Evolutionary conservation across 2,113 vertebrate genomes (phyloP).

Genomic region (Lepus timidus): DNA sequence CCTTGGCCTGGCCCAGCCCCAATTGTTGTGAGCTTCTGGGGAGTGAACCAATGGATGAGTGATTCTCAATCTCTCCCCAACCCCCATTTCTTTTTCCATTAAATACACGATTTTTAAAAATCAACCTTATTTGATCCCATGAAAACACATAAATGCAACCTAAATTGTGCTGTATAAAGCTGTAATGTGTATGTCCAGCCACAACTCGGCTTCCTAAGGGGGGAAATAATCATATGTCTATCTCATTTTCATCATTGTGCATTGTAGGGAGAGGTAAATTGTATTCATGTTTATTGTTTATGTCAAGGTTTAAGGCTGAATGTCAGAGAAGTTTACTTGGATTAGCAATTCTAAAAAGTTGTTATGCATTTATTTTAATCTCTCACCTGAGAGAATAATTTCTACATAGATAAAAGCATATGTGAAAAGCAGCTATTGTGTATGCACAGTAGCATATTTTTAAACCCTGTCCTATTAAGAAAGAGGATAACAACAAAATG

Average conservation of each 20-base stretch:
- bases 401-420: slow-evolving; percentile 78
- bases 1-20: no score
- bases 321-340: slow-evolving; percentile 62
- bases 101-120: neutral
- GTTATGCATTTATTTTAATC: slow-evolving; percentile 81
- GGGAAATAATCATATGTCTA: neutral
- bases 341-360: slow-evolving; percentile 74
- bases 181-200: neutral
- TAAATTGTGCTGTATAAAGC: neutral
- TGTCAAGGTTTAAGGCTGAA: slow-evolving; percentile 62
- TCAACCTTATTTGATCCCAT: slow-evolving; percentile 23
- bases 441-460: slow-evolving; percentile 79
- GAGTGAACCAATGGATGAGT: no score
- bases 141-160: slow-evolving; percentile 17
- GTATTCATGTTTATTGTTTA: slow-evolving; percentile 65
- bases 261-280: slow-evolving; percentile 63
- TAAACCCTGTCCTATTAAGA: slow-evolving; percentile 75
- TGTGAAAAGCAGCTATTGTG: slow-evolving; percentile 79
- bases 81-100: no score
- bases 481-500: slow-evolving; percentile 74
- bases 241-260: slow-evolving; percentile 45
- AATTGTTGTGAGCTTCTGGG: no score
- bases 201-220: slow-evolving; percentile 10
- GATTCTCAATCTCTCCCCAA: no score
- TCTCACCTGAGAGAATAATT: slow-evolving; percentile 76